Evolutionary conservation across 2,888 invertebrate species (phyloP).

Genomic region (Theristus sp.): DNA sequence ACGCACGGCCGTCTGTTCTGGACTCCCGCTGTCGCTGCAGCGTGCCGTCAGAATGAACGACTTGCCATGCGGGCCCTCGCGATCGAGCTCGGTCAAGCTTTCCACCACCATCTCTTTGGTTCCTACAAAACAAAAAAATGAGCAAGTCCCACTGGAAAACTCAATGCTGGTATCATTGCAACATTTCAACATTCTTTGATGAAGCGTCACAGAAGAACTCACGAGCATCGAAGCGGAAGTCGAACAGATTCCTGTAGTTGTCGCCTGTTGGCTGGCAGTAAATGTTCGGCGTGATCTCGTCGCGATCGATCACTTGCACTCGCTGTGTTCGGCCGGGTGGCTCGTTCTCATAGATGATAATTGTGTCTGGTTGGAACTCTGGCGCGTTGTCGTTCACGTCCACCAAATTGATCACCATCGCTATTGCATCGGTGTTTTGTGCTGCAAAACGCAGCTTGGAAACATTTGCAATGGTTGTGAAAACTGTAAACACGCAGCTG

Average conservation of each 20-base stretch:
- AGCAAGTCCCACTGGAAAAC: too few species aligned
- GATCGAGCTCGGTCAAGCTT: slow-evolving; percentile 46
- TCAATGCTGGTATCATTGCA: too few species aligned
- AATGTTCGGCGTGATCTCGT: slow-evolving; percentile 70
- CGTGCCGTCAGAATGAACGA: slow-evolving; percentile 90
- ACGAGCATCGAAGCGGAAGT: neutral
- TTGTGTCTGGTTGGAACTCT: slow-evolving; percentile 45
- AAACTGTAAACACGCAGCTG: too few species aligned
- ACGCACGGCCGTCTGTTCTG: slow-evolving; percentile 33
- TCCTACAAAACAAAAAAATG: neutral
- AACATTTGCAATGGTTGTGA: too few species aligned
- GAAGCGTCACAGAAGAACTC: neutral
- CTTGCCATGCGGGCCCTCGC: slow-evolving; percentile 65
- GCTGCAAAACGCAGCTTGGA: slow-evolving; percentile 30
- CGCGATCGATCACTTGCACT: slow-evolving; percentile 22
- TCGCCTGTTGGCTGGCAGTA: slow-evolving; percentile 53
- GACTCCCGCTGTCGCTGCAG: slow-evolving; percentile 86
- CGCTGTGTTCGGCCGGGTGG: slow-evolving; percentile 59
- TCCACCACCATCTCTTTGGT: neutral
- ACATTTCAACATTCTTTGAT: too few species aligned
- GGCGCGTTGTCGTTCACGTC: slow-evolving; percentile 86
- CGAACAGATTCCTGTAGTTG: neutral
- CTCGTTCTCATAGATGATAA: slow-evolving; percentile 71
- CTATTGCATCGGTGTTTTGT: slow-evolving; percentile 59
- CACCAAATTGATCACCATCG: slow-evolving; percentile 51